phyloP scores from a whole-genome alignment of 92 coral and sea anemone species.

The Palythoa heliodiscus region DNA sequence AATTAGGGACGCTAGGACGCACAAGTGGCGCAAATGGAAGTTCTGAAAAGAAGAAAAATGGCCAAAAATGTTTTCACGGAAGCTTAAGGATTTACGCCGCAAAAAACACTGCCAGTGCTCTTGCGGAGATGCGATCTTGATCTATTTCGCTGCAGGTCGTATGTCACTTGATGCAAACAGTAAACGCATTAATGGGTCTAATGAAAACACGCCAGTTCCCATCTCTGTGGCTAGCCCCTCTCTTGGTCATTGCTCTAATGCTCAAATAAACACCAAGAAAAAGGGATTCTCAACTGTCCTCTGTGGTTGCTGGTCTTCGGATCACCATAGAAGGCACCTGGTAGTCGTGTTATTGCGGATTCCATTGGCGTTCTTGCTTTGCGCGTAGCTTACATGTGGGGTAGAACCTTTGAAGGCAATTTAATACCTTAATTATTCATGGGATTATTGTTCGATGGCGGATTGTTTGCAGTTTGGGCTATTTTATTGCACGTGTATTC shows the following conservation, averaged over 20 bases:
- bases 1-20: neutral
- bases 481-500: constrained; percentile 73
- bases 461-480: constrained; percentile 72
- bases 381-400: constrained; percentile 57
- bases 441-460: constrained; percentile 67
- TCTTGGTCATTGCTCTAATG: constrained; percentile 6
- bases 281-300: constrained; percentile 4
- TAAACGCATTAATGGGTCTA: constrained; percentile 25
- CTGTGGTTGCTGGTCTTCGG: constrained; percentile 49
- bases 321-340: constrained; percentile 93
- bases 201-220: constrained; percentile 32
- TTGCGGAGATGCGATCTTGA: constrained; percentile 21
- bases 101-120: constrained; percentile 8
- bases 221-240: constrained; percentile 44
- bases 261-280: constrained; percentile 43
- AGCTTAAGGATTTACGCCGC: constrained; percentile 1
- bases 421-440: constrained; percentile 64
- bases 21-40: constrained; percentile 9
- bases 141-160: constrained; percentile 48
- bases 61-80: constrained; percentile 30
- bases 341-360: constrained; percentile 44
- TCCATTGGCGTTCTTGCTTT: constrained; percentile 76
- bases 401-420: constrained; percentile 73
- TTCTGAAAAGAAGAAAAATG: constrained; percentile 20
- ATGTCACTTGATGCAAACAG: constrained; percentile 10